phyloP scores from a whole-genome alignment of 2,888 invertebrate genomes.

The Megaustenia siamemsis region DNA sequence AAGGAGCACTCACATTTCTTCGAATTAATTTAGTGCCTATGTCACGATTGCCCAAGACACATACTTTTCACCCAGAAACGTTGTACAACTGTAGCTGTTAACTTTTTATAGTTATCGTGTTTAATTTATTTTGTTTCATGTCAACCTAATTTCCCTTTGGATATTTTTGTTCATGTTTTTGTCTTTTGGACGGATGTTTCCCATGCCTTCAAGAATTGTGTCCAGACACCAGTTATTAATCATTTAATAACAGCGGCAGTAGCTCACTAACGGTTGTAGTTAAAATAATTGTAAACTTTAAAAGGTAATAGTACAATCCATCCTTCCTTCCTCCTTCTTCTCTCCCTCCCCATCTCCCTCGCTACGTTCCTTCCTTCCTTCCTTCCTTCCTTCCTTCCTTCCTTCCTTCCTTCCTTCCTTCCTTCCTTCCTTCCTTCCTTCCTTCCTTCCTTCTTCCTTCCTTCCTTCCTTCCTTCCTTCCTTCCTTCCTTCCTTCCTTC shows the following conservation, averaged over 20 bases:
- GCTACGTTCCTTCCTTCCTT: background rate
- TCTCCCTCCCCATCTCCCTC: background rate
- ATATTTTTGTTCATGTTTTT: constrained; percentile 22
- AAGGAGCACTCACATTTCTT: too few species aligned
- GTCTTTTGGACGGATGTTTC: background rate
- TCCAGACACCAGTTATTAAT: constrained; percentile 18
- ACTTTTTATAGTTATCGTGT: too few species aligned
- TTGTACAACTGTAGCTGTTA: too few species aligned
- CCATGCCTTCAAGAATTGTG: background rate
- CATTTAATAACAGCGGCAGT: too few species aligned
- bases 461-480: background rate
- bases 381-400: constrained; percentile 15
- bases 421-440: constrained; percentile 9
- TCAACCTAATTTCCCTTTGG: background rate
- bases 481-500: background rate
- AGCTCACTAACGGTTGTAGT: too few species aligned
- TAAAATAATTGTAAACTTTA: too few species aligned
- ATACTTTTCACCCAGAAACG: too few species aligned
- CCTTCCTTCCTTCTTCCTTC: background rate
- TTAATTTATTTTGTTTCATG: too few species aligned
- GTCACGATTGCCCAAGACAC: too few species aligned
- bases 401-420: constrained; percentile 20
- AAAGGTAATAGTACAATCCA: constrained; percentile 9
- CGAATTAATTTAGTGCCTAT: too few species aligned
- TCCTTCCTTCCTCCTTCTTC: constrained; percentile 21